Evolutionary conservation across 2,797 vertebrate genomes (phyloP).

Genomic region (Epinephelus coioides): DNA sequence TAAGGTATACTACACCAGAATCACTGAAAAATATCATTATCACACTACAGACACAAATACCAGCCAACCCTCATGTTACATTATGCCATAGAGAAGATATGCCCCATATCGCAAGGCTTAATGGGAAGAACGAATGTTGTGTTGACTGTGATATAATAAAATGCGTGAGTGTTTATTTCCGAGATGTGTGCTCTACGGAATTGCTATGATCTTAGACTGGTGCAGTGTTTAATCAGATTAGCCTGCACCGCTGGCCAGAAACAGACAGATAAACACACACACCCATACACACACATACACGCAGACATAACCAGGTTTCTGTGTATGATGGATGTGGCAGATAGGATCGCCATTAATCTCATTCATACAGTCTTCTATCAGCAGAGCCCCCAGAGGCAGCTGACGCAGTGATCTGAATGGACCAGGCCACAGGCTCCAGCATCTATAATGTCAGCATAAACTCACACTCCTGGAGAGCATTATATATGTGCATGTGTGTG

Average conservation of each 20-base stretch:
- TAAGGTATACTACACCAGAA: background rate
- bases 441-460: constrained; percentile 37
- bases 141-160: background rate
- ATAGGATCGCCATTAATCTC: constrained; percentile 67
- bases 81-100: background rate
- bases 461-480: constrained; percentile 15
- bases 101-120: background rate
- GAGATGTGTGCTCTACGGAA: background rate
- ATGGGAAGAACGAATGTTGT: background rate
- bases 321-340: constrained; percentile 72
- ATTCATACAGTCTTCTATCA: constrained; percentile 59
- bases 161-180: background rate
- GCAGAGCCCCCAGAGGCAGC: constrained; percentile 52
- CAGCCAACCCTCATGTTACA: background rate
- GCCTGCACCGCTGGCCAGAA: background rate
- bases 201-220: constrained; percentile 11
- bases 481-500: constrained; percentile 12
- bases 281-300: constrained; percentile 37
- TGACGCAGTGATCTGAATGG: constrained; percentile 43
- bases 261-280: constrained; percentile 26
- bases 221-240: constrained; percentile 38
- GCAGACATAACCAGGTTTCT: constrained; percentile 34
- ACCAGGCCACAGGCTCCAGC: constrained; percentile 51
- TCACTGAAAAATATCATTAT: background rate
- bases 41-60: background rate